A percentile compares a stretch with the other conserved stretches of the same genome.
Conservation (phyloP, 1,140 invertebrate species). For the Artemia franciscana region DNA sequence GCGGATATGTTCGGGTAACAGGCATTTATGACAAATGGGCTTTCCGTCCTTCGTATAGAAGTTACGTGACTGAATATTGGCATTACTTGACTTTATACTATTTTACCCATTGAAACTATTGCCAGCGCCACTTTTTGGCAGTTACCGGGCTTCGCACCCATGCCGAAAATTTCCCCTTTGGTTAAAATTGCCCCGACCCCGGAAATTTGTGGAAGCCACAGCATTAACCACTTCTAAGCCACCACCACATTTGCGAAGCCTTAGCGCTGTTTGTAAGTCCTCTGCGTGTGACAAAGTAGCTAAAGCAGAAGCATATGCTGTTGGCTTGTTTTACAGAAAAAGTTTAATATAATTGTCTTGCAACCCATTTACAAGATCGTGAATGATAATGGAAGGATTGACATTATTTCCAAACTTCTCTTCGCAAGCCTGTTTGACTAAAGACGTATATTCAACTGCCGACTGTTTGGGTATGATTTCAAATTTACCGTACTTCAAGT, state of each 20-base stretch:
- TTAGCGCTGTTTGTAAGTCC: not conserved
- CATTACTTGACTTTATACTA: too few species aligned
- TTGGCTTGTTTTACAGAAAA: not conserved
- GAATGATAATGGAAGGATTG: not conserved
- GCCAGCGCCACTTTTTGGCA: not conserved
- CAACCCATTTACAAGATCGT: not conserved
- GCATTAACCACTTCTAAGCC: not conserved
- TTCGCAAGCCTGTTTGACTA: not conserved
- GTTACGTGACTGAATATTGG: not conserved
- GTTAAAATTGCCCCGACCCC: not conserved
- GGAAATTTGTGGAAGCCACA: not conserved
- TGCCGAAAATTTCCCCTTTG: not conserved
- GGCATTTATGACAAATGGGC: not conserved
- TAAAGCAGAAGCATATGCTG: not conserved
- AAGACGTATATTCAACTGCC: not conserved
- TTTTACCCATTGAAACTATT: not conserved
- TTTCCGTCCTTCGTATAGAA: not conserved
- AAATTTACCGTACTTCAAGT: too few species aligned
- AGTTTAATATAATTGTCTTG: not conserved
- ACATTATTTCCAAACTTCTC: not conserved
- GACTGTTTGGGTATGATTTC: not conserved
- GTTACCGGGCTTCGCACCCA: not conserved
- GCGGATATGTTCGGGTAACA: not conserved
- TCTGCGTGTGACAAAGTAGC: not conserved
- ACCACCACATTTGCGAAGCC: not conserved